Evolutionary conservation across 1,140 invertebrate species (phyloP).

Genomic region (Rhagoletis zephyria): DNA sequence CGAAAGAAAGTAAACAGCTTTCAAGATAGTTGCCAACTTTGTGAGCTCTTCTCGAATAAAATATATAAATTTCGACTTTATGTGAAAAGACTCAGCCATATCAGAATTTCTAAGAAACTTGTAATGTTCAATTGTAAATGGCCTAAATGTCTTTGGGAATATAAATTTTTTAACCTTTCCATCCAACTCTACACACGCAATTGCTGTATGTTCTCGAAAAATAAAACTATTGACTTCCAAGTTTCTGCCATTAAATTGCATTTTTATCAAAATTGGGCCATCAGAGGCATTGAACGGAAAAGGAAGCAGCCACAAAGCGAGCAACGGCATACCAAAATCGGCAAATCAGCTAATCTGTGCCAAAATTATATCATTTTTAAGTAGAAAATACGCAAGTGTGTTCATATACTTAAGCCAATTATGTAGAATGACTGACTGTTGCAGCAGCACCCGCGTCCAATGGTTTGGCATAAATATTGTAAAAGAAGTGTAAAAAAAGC

Average conservation of each 20-base stretch:
- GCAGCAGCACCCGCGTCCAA: not conserved
- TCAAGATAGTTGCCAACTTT: too few species aligned
- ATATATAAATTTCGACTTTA: too few species aligned
- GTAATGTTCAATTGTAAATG: too few species aligned
- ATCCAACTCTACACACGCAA: too few species aligned
- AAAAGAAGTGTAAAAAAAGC: not conserved
- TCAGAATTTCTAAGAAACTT: too few species aligned
- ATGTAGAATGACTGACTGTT: not conserved
- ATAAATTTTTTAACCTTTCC: too few species aligned
- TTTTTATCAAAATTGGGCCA: constrained; percentile 25
- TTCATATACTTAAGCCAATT: not conserved
- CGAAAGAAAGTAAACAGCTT: too few species aligned
- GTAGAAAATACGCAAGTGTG: not conserved
- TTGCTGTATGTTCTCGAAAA: not conserved
- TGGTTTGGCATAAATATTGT: not conserved
- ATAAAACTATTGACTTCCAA: not conserved
- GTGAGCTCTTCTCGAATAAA: too few species aligned
- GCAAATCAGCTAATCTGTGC: constrained; percentile 26
- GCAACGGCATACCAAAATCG: not conserved
- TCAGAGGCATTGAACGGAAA: constrained; percentile 8
- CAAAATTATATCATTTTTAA: constrained; percentile 34
- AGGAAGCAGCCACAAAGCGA: not conserved
- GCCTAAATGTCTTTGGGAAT: too few species aligned
- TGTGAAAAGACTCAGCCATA: too few species aligned
- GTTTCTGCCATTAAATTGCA: constrained; percentile 16